A percentile compares a stretch with the other conserved stretches of the same genome.
phyloP scores from a whole-genome alignment of 2,888 invertebrate species.

The Axea sp. region DNA sequence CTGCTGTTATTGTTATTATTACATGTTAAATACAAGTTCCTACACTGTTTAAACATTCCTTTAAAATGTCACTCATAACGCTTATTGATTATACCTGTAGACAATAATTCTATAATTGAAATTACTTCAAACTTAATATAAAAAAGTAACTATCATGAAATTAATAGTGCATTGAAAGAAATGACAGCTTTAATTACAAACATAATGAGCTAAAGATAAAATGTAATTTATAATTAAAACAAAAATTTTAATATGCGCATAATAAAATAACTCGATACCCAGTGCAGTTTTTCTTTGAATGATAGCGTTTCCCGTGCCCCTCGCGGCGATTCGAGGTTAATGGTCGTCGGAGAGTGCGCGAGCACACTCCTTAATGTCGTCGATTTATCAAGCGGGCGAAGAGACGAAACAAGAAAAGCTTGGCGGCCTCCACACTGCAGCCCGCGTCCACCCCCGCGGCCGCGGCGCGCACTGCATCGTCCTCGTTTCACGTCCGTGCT shows the following conservation, averaged over 20 bases:
- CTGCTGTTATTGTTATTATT: too few relatives aligned
- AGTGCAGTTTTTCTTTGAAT: slow-evolving; percentile 24
- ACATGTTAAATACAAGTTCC: too few relatives aligned
- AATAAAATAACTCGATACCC: slow-evolving; percentile 22
- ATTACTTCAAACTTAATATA: too few relatives aligned
- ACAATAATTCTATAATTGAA: too few relatives aligned
- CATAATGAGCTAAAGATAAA: too few relatives aligned
- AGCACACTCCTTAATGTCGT: slow-evolving; percentile 67
- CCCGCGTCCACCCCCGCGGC: slow-evolving; percentile 44
- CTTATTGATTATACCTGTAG: too few relatives aligned
- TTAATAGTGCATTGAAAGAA: too few relatives aligned
- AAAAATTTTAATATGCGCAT: not conserved
- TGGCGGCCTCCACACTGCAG: slow-evolving; percentile 51
- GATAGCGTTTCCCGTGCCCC: slow-evolving; percentile 51
- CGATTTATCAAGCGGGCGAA: slow-evolving; percentile 68
- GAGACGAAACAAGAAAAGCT: slow-evolving; percentile 69
- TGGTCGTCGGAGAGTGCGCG: slow-evolving; percentile 62
- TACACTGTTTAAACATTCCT: too few relatives aligned
- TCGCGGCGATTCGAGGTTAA: slow-evolving; percentile 66
- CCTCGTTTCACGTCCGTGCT: slow-evolving; percentile 1
- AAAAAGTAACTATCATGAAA: not conserved
- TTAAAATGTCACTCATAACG: too few relatives aligned
- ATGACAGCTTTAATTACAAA: not conserved
- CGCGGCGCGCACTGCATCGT: slow-evolving; percentile 20
- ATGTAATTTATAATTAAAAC: not conserved